phyloP scores from a whole-genome alignment of 2,888 invertebrate species.

The Drosophila peninsularis region DNA sequence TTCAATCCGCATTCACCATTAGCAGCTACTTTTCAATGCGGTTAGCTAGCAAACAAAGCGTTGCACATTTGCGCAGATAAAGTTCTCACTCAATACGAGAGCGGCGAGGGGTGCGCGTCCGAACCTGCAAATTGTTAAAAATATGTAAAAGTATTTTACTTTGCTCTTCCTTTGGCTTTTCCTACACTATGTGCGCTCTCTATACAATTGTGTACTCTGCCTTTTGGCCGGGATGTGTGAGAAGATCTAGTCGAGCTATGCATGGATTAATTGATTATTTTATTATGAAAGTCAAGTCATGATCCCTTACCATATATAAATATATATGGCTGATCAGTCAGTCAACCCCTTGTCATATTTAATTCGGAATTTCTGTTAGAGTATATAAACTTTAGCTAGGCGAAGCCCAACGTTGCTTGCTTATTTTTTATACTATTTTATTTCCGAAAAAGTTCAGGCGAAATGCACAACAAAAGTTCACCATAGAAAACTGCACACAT shows the following conservation, averaged over 20 bases:
- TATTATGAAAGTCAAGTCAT: too few relatives aligned
- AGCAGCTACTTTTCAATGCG: conserved; percentile 81
- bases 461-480: conserved; percentile 78
- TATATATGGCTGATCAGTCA: background rate
- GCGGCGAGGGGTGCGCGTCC: background rate
- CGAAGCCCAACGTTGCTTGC: conserved; percentile 4
- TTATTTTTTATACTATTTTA: conserved; percentile 52
- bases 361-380: conserved; percentile 10
- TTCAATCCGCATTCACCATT: conserved; percentile 74
- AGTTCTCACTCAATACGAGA: conserved; percentile 68
- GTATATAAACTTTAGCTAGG: conserved; percentile 24
- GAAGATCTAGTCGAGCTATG: background rate
- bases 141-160: conserved; percentile 76
- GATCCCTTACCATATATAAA: background rate
- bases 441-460: conserved; percentile 72
- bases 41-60: conserved; percentile 79
- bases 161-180: conserved; percentile 41
- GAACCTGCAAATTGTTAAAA: conserved; percentile 67
- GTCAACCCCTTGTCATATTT: background rate
- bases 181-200: conserved; percentile 23
- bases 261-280: too few relatives aligned
- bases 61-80: conserved; percentile 79
- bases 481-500: conserved; percentile 66
- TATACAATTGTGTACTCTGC: background rate
- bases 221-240: background rate